phyloP scores from a whole-genome alignment of 1,140 invertebrate species.

The Drosophila sulfurigaster region DNA sequence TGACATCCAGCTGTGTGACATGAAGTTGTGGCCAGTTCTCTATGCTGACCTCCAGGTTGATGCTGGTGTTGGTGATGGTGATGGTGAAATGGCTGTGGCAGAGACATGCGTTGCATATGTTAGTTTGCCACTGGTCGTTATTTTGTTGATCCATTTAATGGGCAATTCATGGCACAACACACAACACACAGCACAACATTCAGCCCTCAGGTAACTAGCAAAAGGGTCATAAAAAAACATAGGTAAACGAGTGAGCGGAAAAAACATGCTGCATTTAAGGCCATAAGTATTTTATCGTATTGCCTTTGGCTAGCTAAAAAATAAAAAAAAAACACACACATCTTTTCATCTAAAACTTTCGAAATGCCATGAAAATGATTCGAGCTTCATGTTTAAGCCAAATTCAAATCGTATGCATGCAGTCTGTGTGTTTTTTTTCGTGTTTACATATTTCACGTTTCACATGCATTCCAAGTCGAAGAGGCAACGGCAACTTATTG shows the following conservation, averaged over 20 bases:
- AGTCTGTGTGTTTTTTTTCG: slow-evolving; percentile 21
- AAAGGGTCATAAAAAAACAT: slow-evolving; percentile 6
- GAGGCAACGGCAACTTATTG: slow-evolving; percentile 41
- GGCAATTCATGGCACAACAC: slow-evolving; percentile 6
- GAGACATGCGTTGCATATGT: slow-evolving; percentile 9
- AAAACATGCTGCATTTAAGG: slow-evolving; percentile 3
- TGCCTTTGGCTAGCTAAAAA: background rate
- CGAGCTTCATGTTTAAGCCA: slow-evolving; percentile 29
- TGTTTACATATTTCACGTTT: slow-evolving; percentile 40
- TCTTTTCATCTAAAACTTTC: slow-evolving; percentile 41
- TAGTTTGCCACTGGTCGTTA: slow-evolving; percentile 10
- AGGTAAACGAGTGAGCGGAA: background rate
- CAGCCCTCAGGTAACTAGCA: slow-evolving; percentile 2
- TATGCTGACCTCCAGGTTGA: background rate
- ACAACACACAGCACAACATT: background rate
- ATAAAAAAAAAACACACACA: background rate
- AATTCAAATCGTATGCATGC: slow-evolving; percentile 40
- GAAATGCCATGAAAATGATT: slow-evolving; percentile 64
- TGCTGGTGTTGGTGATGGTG: background rate
- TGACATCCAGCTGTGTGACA: background rate
- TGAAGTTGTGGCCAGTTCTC: background rate
- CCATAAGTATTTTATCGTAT: slow-evolving; percentile 11
- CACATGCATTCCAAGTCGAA: slow-evolving; percentile 23
- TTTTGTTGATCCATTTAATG: slow-evolving; percentile 16
- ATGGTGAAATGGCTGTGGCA: background rate